Percentiles rank a stretch among this genome's conserved stretches.
phyloP scores from a whole-genome alignment of 92 coral and sea anemone species.

The Epizoanthus ramosus region DNA sequence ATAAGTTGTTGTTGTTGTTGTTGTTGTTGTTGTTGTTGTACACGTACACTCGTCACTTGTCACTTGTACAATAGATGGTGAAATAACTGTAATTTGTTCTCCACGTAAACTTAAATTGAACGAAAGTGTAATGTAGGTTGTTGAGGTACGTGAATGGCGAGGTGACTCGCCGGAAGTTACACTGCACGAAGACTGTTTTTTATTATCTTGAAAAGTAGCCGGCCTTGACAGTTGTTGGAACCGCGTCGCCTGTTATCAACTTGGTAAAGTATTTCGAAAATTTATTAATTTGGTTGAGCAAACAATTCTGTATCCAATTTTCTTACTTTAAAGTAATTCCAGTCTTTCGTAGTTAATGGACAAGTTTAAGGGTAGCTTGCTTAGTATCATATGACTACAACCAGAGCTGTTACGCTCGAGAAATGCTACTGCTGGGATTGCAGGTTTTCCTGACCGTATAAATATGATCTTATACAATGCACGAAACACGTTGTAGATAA shows the following conservation, averaged over 20 bases:
- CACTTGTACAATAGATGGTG: not conserved
- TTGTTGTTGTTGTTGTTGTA: no score
- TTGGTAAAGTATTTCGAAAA: conserved; percentile 20
- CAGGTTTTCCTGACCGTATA: conserved; percentile 9
- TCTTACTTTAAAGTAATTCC: conserved; percentile 29
- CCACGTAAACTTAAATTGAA: not conserved
- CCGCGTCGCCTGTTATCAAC: conserved; percentile 23
- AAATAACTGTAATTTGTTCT: not conserved
- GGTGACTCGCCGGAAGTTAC: not conserved
- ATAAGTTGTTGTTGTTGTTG: no score
- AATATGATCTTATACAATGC: not conserved
- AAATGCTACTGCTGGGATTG: not conserved
- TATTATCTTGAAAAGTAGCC: conserved; percentile 11
- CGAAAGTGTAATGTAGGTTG: not conserved
- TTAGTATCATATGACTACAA: not conserved
- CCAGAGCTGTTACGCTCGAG: not conserved
- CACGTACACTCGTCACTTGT: not conserved
- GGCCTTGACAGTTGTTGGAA: conserved; percentile 16
- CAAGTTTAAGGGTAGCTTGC: conserved; percentile 1
- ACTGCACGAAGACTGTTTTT: not conserved
- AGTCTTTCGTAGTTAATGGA: not conserved
- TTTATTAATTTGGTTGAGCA: not conserved
- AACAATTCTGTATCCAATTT: conserved; percentile 3
- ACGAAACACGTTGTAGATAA: not conserved
- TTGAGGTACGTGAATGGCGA: not conserved